These are phyloP conservation scores for Hirundo rustica DNA, from an alignment of 2,797 vertebrate species.

Conservation along the genomic window DNA sequence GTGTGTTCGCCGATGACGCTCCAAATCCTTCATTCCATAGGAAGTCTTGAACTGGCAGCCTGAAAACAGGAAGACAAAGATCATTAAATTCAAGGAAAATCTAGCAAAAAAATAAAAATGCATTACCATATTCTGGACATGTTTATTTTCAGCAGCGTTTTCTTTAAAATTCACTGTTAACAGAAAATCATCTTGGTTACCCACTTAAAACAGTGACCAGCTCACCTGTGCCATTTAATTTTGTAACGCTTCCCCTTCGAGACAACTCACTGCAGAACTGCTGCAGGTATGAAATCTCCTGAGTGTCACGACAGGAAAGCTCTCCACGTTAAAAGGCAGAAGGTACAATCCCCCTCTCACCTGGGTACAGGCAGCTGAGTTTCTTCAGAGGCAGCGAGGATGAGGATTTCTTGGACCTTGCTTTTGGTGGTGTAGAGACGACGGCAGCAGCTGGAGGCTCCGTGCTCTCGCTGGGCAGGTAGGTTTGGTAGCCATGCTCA, in stretches of 20 bases:
- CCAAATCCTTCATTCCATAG: slow-evolving; percentile 98
- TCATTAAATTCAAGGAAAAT: neutral
- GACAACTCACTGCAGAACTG: neutral
- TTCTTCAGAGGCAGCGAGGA: slow-evolving; percentile 84
- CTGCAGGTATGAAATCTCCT: neutral
- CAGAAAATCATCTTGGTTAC: neutral
- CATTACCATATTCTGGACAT: neutral
- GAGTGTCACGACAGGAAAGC: neutral
- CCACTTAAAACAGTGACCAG: neutral
- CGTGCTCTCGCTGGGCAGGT: slow-evolving; percentile 83
- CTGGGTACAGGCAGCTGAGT: slow-evolving; percentile 91
- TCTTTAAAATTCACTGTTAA: neutral
- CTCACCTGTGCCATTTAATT: neutral
- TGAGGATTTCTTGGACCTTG: slow-evolving; percentile 83
- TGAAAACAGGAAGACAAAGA: slow-evolving; percentile 44
- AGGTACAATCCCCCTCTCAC: slow-evolving; percentile 57
- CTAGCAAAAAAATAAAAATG: neutral
- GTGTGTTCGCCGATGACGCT: slow-evolving; percentile 94
- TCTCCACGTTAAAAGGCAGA: neutral
- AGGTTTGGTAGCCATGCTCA: slow-evolving; percentile 90
- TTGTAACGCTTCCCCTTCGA: neutral
- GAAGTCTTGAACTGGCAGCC: slow-evolving; percentile 97
- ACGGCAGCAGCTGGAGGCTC: slow-evolving; percentile 77
- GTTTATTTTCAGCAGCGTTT: neutral
- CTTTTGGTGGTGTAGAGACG: slow-evolving; percentile 79